Base-by-base conservation (phyloP, 2,888 invertebrate species). In the Andrena chrysosceles region DNA sequence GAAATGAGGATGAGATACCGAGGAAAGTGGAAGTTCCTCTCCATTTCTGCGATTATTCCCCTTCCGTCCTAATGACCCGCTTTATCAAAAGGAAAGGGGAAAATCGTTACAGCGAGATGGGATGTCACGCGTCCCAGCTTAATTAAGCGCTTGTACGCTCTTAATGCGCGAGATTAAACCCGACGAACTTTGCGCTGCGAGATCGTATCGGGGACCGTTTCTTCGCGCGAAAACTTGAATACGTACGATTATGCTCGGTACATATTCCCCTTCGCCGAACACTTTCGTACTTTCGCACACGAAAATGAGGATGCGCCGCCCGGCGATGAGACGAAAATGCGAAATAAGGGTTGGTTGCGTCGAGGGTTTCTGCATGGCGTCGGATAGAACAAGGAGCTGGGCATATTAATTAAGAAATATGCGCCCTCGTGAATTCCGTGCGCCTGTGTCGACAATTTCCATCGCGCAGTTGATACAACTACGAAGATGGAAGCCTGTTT, bases 81-180 rank as follows among this genome's bases (percentile, higher is more conserved):
- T 66, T 66, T 59, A 49, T 69, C 54, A 56, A 35, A 74, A 16
- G 31, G 31, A 42, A 60, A 31, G 59, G 49, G 49, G 79, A 52
- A 59, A 80, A 77, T 68, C 78, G 78, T 68, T 77, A 68, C n/a
- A 33, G n/a, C 10, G 29, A 20, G 52, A 70, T 60, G 66, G 59
- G 69, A 83, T 82, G 88, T 87, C 74, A 87, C 87, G 86, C 88
- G 90, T 92, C 91, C 89, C 89, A 84, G 85, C 89, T 92, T 93
- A 93, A 93, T 93, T 93, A 93, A 93, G 90, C 87, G 87, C 89
- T 91, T 89, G 90, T 89, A 89, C 90, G 83, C 79, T 77, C 80
- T 74, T 85, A 87, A 89, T 71, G 68, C 74, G 42, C 69, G 59
- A 83, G 87, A 88, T 87, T 89, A 86, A 85, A 78, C 77, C 86